Percentiles rank a stretch among this genome's conserved stretches.
Evolutionary conservation across 2,888 invertebrate species (phyloP).

Genomic region (Chymomyza fuscimana): DNA sequence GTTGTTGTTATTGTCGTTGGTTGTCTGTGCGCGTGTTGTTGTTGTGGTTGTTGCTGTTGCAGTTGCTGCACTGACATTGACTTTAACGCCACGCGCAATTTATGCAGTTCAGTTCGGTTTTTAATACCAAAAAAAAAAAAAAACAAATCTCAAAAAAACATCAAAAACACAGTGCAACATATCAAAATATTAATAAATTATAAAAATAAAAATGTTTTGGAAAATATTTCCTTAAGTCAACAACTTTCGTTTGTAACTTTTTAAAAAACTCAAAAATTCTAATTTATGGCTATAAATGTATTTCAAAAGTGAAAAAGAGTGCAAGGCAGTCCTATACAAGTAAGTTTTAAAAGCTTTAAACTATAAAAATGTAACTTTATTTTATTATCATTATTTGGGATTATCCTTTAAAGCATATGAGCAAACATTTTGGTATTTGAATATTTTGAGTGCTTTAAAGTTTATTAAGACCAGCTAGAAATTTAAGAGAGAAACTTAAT

Average conservation of each 20-base stretch:
- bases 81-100: conserved; percentile 19
- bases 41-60: conserved; percentile 15
- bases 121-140: conserved; percentile 12
- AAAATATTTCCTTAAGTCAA: conserved; percentile 8
- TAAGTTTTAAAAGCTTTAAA: too few species aligned
- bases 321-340: too few species aligned
- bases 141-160: neutral
- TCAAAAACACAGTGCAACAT: conserved; percentile 7
- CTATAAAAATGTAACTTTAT: too few species aligned
- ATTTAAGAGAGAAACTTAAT: too few species aligned
- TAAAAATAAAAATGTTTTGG: conserved; percentile 36
- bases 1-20: conserved; percentile 63
- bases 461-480: too few species aligned
- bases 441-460: too few species aligned
- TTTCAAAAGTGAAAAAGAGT: too few species aligned
- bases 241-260: conserved; percentile 46
- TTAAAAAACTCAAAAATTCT: neutral
- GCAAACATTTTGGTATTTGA: too few species aligned
- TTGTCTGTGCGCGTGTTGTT: conserved; percentile 27
- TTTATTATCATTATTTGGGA: too few species aligned
- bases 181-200: conserved; percentile 8
- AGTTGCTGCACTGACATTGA: conserved; percentile 55
- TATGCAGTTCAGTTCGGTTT: neutral
- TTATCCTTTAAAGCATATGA: too few species aligned
- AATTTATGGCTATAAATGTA: conserved; percentile 6